Evolutionary conservation across 2,888 invertebrate genomes (phyloP).

Genomic region (Epicampocera succincta): DNA sequence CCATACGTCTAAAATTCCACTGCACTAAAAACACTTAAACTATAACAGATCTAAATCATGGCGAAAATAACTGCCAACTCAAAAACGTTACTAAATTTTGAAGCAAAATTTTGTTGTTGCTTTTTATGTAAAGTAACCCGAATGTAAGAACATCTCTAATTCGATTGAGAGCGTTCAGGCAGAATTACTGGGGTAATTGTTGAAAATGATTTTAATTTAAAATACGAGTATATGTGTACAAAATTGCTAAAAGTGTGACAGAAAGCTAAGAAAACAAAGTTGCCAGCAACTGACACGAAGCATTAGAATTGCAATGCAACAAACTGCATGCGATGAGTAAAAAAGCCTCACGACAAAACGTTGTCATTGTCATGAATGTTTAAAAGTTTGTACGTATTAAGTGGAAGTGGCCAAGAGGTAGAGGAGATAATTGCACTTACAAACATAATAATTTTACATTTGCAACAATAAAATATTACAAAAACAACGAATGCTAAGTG

Average conservation of each 20-base stretch:
- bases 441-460: slow-evolving; percentile 22
- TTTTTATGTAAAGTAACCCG: too few relatives aligned
- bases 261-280: slow-evolving; percentile 22
- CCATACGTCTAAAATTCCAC: too few relatives aligned
- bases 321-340: slow-evolving; percentile 6
- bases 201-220: slow-evolving; percentile 41
- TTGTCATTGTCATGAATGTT: neutral
- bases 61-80: too few relatives aligned
- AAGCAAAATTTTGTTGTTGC: too few relatives aligned
- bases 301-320: slow-evolving; percentile 22
- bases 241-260: neutral
- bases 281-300: slow-evolving; percentile 8
- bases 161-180: neutral
- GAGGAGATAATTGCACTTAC: slow-evolving; percentile 9
- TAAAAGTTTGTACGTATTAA: neutral
- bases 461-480: slow-evolving; percentile 14
- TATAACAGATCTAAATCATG: too few relatives aligned
- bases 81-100: too few relatives aligned
- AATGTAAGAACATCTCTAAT: neutral
- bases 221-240: slow-evolving; percentile 30
- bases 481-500: slow-evolving; percentile 15
- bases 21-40: too few relatives aligned
- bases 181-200: slow-evolving; percentile 24
- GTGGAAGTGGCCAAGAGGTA: too few relatives aligned
- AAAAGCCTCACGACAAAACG: slow-evolving; percentile 21